phyloP scores from a whole-genome alignment of 2,113 vertebrate species.

The Pristiophorus japonicus region DNA sequence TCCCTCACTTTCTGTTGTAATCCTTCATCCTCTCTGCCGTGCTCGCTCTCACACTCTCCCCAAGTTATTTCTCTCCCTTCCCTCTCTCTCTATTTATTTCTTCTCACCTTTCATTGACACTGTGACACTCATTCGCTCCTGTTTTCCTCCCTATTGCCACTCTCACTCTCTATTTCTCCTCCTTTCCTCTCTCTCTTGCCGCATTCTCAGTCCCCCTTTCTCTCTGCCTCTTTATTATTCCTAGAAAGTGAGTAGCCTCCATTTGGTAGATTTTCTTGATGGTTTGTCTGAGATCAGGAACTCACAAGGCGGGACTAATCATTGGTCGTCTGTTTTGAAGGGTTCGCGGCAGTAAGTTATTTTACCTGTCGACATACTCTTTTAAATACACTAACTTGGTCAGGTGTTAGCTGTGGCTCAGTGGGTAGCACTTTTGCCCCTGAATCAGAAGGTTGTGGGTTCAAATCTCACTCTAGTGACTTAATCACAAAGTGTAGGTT shows the following conservation, averaged over 20 bases:
- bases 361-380: background rate
- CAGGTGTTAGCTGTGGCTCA: background rate
- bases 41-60: background rate
- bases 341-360: background rate
- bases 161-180: too few relatives aligned
- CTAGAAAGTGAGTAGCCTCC: too few relatives aligned
- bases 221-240: background rate
- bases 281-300: background rate
- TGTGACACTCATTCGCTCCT: background rate
- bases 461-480: background rate
- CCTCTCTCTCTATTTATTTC: background rate
- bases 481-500: background rate
- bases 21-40: background rate
- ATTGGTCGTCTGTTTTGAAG: background rate
- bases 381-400: background rate
- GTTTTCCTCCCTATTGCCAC: background rate
- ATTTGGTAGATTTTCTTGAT: background rate
- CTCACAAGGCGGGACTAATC: background rate
- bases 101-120: background rate
- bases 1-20: background rate
- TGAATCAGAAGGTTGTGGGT: background rate
- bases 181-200: too few relatives aligned
- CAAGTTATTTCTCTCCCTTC: background rate
- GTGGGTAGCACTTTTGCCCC: background rate
- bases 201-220: too few relatives aligned